These are phyloP conservation scores for Caerostris extrusa DNA, from an alignment of 1,140 invertebrate species.

Conservation along the genomic window DNA sequence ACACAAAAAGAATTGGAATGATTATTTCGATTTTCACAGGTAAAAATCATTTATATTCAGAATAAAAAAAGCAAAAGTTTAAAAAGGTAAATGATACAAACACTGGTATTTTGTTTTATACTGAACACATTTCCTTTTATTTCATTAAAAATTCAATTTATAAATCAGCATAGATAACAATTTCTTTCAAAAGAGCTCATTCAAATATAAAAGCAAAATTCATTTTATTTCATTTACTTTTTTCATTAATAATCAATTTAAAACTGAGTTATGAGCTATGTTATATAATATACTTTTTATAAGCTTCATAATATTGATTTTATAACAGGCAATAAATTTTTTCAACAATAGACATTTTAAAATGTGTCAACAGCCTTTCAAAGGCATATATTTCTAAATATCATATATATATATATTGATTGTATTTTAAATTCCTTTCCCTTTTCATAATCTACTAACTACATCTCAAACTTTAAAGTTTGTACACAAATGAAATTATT, in stretches of 20 bases:
- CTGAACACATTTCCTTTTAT: no score
- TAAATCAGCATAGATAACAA: no score
- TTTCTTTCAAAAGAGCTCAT: no score
- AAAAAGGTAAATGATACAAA: no score
- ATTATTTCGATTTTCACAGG: neutral
- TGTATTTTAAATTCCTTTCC: neutral
- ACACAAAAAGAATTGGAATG: neutral
- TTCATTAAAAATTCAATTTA: no score
- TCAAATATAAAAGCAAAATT: no score
- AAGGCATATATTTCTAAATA: neutral
- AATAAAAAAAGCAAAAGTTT: no score
- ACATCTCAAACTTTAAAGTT: neutral
- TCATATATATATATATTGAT: neutral
- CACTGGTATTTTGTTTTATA: no score
- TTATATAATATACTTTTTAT: neutral
- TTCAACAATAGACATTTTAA: neutral
- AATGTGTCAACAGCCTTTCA: neutral
- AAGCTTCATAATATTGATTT: neutral
- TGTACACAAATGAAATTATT: no score
- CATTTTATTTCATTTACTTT: no score
- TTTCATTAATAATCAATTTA: neutral
- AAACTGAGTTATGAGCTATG: neutral
- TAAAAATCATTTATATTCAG: no score
- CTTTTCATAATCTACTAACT: neutral
- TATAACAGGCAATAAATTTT: conserved; percentile 14